These are phyloP conservation scores for Actias luna DNA, from an alignment of 2,888 invertebrate species.

Conservation along the genomic window DNA sequence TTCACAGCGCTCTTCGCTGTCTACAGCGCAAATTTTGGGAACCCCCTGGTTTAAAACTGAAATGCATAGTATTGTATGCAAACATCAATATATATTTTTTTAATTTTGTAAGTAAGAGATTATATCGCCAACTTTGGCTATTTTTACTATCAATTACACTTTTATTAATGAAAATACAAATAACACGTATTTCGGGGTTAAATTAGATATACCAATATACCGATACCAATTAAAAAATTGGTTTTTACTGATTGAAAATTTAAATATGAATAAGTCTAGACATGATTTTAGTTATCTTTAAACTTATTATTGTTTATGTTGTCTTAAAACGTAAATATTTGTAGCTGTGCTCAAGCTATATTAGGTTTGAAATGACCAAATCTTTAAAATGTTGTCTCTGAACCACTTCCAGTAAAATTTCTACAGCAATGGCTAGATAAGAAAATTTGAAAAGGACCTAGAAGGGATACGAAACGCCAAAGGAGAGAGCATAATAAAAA, in stretches of 20 bases:
- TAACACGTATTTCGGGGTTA: too few species aligned
- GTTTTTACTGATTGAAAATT: background rate
- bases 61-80: too few species aligned
- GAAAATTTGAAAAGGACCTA: background rate
- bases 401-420: background rate
- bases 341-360: background rate
- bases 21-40: too few species aligned
- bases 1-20: too few species aligned
- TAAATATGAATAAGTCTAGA: background rate
- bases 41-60: too few species aligned
- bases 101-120: too few species aligned
- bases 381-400: background rate
- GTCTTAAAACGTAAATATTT: background rate
- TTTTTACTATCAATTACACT: too few species aligned
- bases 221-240: too few species aligned
- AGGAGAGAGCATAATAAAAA: slow-evolving; percentile 50
- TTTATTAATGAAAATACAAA: too few species aligned
- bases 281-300: background rate
- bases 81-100: too few species aligned
- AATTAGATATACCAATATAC: too few species aligned
- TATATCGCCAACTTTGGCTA: too few species aligned
- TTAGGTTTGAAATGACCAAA: background rate
- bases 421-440: background rate
- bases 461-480: slow-evolving; percentile 10
- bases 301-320: background rate